Evolutionary conservation across 2,797 vertebrate genomes (phyloP), one percentile per base, ranked within the genome.

Genomic region (Sebastes minor): DNA sequence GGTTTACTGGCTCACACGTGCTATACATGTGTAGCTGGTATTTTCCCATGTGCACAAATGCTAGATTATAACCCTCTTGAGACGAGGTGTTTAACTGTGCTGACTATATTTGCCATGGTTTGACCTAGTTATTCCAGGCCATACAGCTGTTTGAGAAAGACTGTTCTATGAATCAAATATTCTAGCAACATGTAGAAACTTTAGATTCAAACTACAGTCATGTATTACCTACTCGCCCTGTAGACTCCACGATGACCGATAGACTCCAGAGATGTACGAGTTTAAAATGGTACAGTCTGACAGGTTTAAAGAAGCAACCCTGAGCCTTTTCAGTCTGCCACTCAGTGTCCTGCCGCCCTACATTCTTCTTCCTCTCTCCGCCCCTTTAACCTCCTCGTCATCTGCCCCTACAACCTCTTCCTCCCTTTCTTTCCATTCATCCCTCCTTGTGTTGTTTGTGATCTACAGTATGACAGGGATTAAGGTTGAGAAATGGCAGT

Each of bases 391-490:
- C 38, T 72, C 30, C 38, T 32, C 38, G 6, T 57, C 67, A 49
- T 65, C 72, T 46, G 30, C 59, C 69, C 30, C 23, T 60, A 23
- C 49, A 16, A 61, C 30, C 6, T 28, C 23, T 14, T 70, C 60
- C 53, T 25, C 12, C 46, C 18, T 46, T 46, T 61, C 33, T 38
- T 38, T 38, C 61, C 69, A 56, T 80, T 53, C 60, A 32, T 70
- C 30, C 63, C 27, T 76, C 81, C 85, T 76, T 82, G 68, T 84
- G 74, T 35, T 65, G 85, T 82, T 79, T 74, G 63, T 71, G 55
- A 81, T 90, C 80, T 81, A 68, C 80, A 86, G 89, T 85, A 65
- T 86, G 11, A 56, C 80, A 35, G 82, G 86, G 87, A 87, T 87
- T 86, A 86, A 55, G 72, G 62, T n/a, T 32, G 80, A 82, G 81